Evolutionary conservation across 2,113 vertebrate genomes (phyloP), one percentile per base, ranked within the genome.

Genomic region (Erythrocercus mccallii): DNA sequence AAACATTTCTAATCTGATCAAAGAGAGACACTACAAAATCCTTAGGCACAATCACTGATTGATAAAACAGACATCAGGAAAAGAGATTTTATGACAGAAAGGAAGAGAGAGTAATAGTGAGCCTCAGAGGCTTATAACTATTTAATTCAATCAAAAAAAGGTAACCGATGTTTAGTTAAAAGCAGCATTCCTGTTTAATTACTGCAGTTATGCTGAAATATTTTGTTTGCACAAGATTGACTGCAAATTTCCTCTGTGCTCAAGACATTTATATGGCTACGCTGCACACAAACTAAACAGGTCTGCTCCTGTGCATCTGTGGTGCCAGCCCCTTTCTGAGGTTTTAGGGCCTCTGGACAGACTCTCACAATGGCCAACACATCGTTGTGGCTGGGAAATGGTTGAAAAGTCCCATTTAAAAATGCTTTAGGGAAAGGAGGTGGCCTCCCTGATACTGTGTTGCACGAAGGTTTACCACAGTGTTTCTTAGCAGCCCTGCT

Each of bases 141-240:
- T 84, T 74, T 54, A 78, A 92, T 83, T 95, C 31, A 83, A 88
- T 73, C 74, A 88, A 56, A 82, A 61, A 79, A 96, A 92, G 69
- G 72, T 81, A 88, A 47, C 44, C 83, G 56, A 60, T 88, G 40
- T 72, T 93, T 70, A 78, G 71, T 93, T 95, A 94, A 91, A 92
- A 83, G 68, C 28, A 86, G 23, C 4, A 3, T 88, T 47, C n/a
- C 25, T 4, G 1, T 70, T 45, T 71, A 84, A 92, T 92, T 74
- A 68, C 38, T 64, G n/a, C 48, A 88, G 20, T 95, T 92, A 74
- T 56, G 25, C 28, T 50, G 40, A 93, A 94, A 90, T 88, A 62
- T 71, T 94, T 71, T 92, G 27, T 80, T 85, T 80, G 57, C 58
- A 62, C 18, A 60, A 88, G 35, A 62, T 1, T 60, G 56, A 60